A percentile compares a stretch with the other conserved stretches of the same genome.
Evolutionary conservation across 1,140 invertebrate genomes (phyloP).

Genomic region (Plutomurus gul): DNA sequence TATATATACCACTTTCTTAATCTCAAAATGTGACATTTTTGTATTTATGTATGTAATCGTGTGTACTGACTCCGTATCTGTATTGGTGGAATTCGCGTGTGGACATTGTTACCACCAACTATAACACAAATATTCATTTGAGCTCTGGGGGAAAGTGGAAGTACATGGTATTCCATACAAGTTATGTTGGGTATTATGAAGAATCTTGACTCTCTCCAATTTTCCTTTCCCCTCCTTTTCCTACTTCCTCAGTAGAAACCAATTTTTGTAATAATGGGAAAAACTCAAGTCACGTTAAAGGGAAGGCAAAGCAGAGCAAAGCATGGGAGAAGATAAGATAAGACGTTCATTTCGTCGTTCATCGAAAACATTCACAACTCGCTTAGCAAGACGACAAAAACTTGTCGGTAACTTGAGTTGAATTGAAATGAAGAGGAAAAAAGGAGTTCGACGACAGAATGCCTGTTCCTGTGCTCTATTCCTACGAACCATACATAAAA

Average conservation of each 20-base stretch:
- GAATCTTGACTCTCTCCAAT: neutral
- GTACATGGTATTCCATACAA: no score
- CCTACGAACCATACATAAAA: neutral
- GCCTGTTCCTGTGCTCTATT: neutral
- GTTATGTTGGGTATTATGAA: no score
- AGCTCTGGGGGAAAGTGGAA: no score
- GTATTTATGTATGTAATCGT: constrained; percentile 12
- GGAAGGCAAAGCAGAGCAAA: neutral
- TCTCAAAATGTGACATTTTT: neutral
- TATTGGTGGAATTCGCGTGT: neutral
- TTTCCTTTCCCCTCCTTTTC: constrained; percentile 11
- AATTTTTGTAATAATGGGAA: constrained; percentile 30
- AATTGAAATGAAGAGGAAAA: constrained; percentile 14
- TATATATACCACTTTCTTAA: neutral
- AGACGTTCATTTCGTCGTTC: constrained; percentile 23
- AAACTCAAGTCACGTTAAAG: constrained; percentile 7
- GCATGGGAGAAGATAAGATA: constrained; percentile 26
- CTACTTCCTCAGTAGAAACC: constrained; percentile 18
- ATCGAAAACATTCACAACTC: constrained; percentile 26
- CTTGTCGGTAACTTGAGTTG: constrained; percentile 25
- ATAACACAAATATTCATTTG: no score
- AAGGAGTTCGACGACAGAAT: neutral
- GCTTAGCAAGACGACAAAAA: constrained; percentile 22
- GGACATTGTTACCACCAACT: no score
- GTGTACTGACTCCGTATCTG: neutral